Base-by-base conservation (phyloP, 2,888 invertebrate genomes). In the Drosophila austrosaltans region DNA sequence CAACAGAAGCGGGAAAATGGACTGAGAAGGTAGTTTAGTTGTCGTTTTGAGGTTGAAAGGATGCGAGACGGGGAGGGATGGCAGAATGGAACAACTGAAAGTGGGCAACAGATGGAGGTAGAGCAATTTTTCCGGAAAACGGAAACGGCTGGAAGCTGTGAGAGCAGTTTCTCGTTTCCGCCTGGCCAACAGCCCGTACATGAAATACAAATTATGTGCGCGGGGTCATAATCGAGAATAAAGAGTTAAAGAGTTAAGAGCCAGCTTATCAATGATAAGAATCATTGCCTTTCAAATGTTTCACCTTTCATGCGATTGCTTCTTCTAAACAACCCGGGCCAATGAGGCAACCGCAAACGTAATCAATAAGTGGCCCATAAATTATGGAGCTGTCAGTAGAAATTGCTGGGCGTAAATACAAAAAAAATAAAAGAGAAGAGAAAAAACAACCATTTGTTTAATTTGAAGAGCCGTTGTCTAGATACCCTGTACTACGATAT, bases 301-400 rank as follows among this genome's bases (percentile, higher is more conserved):
- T 48, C 48, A 48, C 48, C 22, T 48, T 16, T 48, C 60, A 25
- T 30, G 16, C 44, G 22, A 53, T 53, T 53, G 53, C 48, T 28
- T 28, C 16, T 28, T 32, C 28, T 28, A 22, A 22, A 48, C 48
- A 25, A 48, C 4, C 48, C 48, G 2, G 48, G 48, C 22, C 48
- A 22, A 48, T 10, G 48, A 22, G 48, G 48, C 48, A 48, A 48
- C 48, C 48, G 22, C 48, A 48, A 48, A 48, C 62, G 62, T 78
- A 85, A 85, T 85, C 85, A 84, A 85, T 89, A 89, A 87, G 82
- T 79, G 88, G 76, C 72, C 70, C 82, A 86, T 86, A 86, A 86
- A 89, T 89, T 82, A 84, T 82, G 78, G 71, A 74, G 63, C 85
- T 89, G 89, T 89, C 89, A 82, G 66, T 78, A 61, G 59, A 72